These are phyloP conservation scores for Xenopus borealis DNA, from an alignment of 2,113 vertebrate genomes.

Conservation along the genomic window DNA sequence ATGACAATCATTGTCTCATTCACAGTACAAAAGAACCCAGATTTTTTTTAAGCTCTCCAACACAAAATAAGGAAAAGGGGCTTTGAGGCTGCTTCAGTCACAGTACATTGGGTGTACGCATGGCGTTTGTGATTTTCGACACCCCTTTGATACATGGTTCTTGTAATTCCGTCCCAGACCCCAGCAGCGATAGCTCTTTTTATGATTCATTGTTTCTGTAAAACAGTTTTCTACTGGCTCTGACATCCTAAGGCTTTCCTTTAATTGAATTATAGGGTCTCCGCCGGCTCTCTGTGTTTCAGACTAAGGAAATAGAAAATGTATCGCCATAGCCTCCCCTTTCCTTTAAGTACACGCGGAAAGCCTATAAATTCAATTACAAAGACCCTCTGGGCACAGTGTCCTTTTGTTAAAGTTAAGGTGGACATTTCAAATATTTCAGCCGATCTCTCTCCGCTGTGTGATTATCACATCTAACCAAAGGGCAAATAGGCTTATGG, in stretches of 20 bases:
- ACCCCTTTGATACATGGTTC: no score
- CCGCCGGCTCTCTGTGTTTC: slow-evolving; percentile 30
- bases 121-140: no score
- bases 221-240: slow-evolving; percentile 8
- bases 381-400: slow-evolving; percentile 31
- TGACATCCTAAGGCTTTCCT: slow-evolving; percentile 32
- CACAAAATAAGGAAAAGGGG: no score
- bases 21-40: no score
- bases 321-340: slow-evolving; percentile 11
- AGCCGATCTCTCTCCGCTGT: slow-evolving; percentile 20
- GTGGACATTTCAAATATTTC: slow-evolving; percentile 33
- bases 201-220: slow-evolving; percentile 33
- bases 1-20: no score
- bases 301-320: slow-evolving; percentile 14
- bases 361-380: slow-evolving; percentile 36
- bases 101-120: no score
- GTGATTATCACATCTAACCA: slow-evolving; percentile 21
- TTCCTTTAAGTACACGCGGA: slow-evolving; percentile 12
- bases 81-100: no score
- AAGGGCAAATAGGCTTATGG: slow-evolving; percentile 8
- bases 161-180: no score
- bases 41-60: no score
- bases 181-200: slow-evolving; percentile 33
- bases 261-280: slow-evolving; percentile 42
- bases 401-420: slow-evolving; percentile 39